Percentiles rank a stretch among this genome's conserved stretches.
These are phyloP conservation scores for Sardina pilchardus DNA, from an alignment of 2,113 vertebrate genomes.

Conservation along the genomic window DNA sequence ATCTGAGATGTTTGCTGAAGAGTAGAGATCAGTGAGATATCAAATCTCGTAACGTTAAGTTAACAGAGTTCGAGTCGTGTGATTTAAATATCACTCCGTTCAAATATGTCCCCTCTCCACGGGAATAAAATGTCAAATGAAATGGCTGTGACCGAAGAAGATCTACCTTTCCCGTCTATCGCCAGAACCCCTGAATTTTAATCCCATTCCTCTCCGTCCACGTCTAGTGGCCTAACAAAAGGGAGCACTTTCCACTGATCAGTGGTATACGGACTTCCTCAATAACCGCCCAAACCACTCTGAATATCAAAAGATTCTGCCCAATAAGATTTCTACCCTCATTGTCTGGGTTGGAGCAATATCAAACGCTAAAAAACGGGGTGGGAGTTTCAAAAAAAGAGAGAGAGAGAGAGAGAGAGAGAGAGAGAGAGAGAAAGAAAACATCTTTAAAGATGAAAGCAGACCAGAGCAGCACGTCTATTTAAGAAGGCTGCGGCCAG, in stretches of 20 bases:
- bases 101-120: background rate
- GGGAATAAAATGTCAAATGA: background rate
- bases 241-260: slow-evolving; percentile 7
- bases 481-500: slow-evolving; percentile 26
- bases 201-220: background rate
- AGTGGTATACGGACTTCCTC: slow-evolving; percentile 3
- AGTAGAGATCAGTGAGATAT: background rate
- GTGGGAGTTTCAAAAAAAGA: background rate
- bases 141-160: background rate
- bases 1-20: background rate
- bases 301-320: slow-evolving; percentile 1
- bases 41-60: background rate
- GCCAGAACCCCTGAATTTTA: background rate
- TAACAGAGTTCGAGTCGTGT: background rate
- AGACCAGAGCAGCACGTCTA: slow-evolving; percentile 25
- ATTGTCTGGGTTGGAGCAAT: slow-evolving; percentile 1
- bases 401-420: too few species aligned
- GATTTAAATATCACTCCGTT: background rate
- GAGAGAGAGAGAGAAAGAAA: too few species aligned
- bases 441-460: slow-evolving; percentile 10
- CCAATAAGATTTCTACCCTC: slow-evolving; percentile 40
- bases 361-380: background rate
- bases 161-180: background rate
- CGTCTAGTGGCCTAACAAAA: background rate
- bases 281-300: slow-evolving; percentile 6